A percentile compares a stretch with the other conserved stretches of the same genome.
These are phyloP conservation scores for Agrotis exclamationis DNA, from an alignment of 2,888 invertebrate genomes.

Conservation along the genomic window DNA sequence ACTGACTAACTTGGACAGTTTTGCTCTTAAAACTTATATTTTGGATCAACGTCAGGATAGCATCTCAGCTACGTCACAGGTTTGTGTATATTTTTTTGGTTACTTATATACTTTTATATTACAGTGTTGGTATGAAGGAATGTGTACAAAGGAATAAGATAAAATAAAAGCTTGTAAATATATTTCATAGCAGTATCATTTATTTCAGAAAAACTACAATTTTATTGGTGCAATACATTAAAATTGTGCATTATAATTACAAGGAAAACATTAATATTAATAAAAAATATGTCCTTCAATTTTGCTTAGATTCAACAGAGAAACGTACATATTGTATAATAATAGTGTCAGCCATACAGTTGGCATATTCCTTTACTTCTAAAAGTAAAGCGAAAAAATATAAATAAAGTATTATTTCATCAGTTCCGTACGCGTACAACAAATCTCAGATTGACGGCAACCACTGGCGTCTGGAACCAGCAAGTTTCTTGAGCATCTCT, in stretches of 20 bases:
- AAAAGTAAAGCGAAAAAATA: too few species aligned
- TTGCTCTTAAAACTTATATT: too few species aligned
- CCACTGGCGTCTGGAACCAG: slow-evolving; percentile 2
- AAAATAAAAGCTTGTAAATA: neutral
- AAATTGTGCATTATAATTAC: neutral
- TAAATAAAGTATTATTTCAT: neutral
- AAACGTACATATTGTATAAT: too few species aligned
- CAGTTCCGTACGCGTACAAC: slow-evolving; percentile 7
- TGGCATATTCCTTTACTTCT: neutral
- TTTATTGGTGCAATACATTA: neutral
- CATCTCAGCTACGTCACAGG: neutral
- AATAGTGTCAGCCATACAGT: neutral
- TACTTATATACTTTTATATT: too few species aligned
- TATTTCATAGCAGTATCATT: neutral
- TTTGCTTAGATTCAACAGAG: too few species aligned
- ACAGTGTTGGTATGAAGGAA: too few species aligned
- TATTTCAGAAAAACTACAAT: slow-evolving; percentile 2
- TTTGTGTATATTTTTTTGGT: too few species aligned
- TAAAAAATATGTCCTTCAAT: too few species aligned
- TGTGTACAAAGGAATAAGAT: neutral
- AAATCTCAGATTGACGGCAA: slow-evolving; percentile 8
- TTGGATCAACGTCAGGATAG: too few species aligned
- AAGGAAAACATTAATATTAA: too few species aligned
- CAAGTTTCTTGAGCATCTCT: slow-evolving; percentile 6
- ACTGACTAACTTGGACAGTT: too few species aligned